Evolutionary conservation across 1,140 invertebrate genomes (phyloP).

Genomic region (Magallana angulata): DNA sequence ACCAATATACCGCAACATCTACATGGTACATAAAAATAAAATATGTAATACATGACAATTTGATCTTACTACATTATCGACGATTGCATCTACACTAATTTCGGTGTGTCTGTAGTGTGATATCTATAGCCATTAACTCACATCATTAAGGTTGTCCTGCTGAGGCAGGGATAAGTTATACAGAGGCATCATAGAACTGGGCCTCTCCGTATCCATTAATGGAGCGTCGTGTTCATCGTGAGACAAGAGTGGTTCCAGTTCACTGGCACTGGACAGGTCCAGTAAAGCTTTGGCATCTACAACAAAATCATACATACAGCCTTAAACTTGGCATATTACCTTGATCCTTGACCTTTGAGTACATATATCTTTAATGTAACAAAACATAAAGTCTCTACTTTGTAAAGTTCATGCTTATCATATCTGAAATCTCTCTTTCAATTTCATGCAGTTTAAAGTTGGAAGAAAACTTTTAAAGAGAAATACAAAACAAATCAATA

Average conservation of each 20-base stretch:
- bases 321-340: neutral
- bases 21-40: constrained; percentile 64
- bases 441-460: too few species aligned
- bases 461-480: too few species aligned
- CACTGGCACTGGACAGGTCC: constrained; percentile 63
- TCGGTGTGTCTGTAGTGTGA: neutral
- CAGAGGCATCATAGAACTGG: constrained; percentile 87
- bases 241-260: constrained; percentile 69
- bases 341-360: too few species aligned
- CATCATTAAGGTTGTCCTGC: constrained; percentile 93
- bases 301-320: neutral
- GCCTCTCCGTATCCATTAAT: constrained; percentile 50
- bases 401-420: too few species aligned
- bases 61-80: neutral
- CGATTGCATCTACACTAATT: neutral
- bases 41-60: neutral
- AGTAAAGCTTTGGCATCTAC: constrained; percentile 71
- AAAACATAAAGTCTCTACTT: too few species aligned
- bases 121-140: constrained; percentile 79
- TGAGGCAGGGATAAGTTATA: constrained; percentile 91
- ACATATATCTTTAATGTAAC: too few species aligned
- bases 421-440: too few species aligned
- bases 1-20: constrained; percentile 94
- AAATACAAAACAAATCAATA: too few species aligned
- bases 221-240: constrained; percentile 71